Conservation (phyloP, 2,113 vertebrate species). For the Menidia beryllina region DNA sequence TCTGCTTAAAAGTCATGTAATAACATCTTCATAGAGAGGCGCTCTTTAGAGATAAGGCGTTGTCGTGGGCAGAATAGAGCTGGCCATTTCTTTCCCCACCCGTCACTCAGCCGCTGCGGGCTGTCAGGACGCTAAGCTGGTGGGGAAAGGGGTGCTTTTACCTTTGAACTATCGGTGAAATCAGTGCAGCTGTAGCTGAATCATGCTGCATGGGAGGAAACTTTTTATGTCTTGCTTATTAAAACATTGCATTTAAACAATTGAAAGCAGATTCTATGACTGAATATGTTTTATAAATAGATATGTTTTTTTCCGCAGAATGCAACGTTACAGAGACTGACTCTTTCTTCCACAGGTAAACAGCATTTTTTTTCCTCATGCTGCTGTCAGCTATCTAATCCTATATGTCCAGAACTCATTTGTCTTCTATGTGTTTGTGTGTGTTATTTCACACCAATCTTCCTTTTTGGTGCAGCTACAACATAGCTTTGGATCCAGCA, state of each 20-base stretch:
- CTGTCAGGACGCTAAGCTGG: not conserved
- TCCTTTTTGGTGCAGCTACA: constrained; percentile 32
- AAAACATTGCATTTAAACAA: too few species aligned
- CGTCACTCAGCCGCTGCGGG: not conserved
- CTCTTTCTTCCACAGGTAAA: constrained; percentile 23
- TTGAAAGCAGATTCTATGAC: too few species aligned
- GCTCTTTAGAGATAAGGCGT: too few species aligned
- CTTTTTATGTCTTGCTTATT: too few species aligned
- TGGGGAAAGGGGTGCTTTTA: not conserved
- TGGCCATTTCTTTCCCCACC: not conserved
- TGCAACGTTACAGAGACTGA: constrained; percentile 82
- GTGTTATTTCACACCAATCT: not conserved
- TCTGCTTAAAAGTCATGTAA: not conserved
- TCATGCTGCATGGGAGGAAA: too few species aligned
- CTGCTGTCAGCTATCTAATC: not conserved
- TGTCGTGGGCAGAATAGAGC: not conserved
- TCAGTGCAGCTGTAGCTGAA: too few species aligned
- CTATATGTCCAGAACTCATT: not conserved
- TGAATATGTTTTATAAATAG: constrained; percentile 15
- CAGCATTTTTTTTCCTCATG: not conserved
- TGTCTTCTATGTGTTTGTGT: not conserved
- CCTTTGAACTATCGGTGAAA: too few species aligned
- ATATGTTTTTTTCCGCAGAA: constrained; percentile 56
- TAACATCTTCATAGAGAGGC: not conserved
- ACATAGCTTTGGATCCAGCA: constrained; percentile 78